These are phyloP conservation scores for Drosophila aldrichi DNA, from an alignment of 2,888 invertebrate species.

Conservation along the genomic window DNA sequence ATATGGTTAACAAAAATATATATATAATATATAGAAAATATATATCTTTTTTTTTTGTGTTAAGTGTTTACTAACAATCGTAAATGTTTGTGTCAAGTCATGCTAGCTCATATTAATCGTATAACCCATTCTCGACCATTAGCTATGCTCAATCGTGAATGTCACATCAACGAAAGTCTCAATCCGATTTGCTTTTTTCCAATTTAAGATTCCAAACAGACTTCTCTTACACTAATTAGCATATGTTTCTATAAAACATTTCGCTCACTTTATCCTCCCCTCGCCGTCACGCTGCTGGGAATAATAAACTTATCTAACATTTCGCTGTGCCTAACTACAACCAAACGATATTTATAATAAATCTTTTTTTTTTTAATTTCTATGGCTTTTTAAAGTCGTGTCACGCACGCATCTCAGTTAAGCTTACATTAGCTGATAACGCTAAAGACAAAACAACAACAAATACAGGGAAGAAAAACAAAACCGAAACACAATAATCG, in stretches of 20 bases:
- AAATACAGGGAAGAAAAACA: not conserved
- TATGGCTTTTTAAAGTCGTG: constrained; percentile 2
- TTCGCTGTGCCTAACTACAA: too few relatives aligned
- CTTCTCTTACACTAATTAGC: not conserved
- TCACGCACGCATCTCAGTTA: constrained; percentile 12
- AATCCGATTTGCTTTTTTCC: not conserved
- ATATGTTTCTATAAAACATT: not conserved
- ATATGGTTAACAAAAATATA: not conserved
- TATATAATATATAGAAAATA: too few relatives aligned
- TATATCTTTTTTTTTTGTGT: not conserved
- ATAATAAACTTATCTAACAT: not conserved
- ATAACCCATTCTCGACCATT: not conserved
- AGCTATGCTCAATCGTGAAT: not conserved
- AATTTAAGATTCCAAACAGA: not conserved
- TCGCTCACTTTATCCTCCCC: too few relatives aligned
- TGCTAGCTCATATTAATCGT: not conserved
- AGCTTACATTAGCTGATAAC: constrained; percentile 25
- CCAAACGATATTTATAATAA: too few relatives aligned
- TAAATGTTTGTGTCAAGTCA: not conserved
- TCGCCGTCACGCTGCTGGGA: not conserved
- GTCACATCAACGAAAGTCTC: not conserved
- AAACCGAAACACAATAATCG: constrained; percentile 1
- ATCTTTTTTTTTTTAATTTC: not conserved
- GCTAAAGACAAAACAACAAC: not conserved
- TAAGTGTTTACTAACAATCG: not conserved